Conservation (phyloP, 2,888 invertebrate species). For the Kuschelorhynchus macadamiae region DNA sequence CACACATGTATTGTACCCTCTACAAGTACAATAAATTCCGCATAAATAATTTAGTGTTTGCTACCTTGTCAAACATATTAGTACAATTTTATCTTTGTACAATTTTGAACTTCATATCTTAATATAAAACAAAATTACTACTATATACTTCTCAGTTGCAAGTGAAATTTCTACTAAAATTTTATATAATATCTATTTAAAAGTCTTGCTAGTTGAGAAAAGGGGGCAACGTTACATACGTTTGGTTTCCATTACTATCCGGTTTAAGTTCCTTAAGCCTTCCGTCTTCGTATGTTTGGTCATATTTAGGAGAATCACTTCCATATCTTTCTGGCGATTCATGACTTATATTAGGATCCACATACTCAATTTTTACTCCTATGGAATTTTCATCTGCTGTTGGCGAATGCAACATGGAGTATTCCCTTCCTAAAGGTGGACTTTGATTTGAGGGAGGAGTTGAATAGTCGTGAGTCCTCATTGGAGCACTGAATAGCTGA, state of each 20-base stretch:
- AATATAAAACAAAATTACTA: conserved; percentile 44
- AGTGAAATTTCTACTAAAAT: too few species aligned
- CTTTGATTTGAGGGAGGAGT: conserved; percentile 73
- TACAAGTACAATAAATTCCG: too few species aligned
- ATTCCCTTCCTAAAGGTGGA: conserved; percentile 76
- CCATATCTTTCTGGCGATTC: conserved; percentile 75
- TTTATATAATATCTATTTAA: conserved; percentile 37
- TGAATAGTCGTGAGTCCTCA: conserved; percentile 74
- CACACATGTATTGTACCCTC: too few species aligned
- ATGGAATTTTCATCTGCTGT: conserved; percentile 66
- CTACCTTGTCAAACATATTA: too few species aligned
- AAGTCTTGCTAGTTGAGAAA: conserved; percentile 76
- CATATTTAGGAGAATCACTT: conserved; percentile 75
- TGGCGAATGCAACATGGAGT: conserved; percentile 78
- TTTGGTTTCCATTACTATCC: conserved; percentile 69
- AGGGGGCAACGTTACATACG: conserved; percentile 81
- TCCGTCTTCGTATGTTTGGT: conserved; percentile 66
- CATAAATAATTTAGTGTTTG: too few species aligned
- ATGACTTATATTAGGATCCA: conserved; percentile 66
- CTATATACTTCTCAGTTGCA: too few species aligned
- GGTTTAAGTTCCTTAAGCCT: conserved; percentile 65
- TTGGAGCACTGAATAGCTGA: conserved; percentile 76
- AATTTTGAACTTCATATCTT: too few species aligned
- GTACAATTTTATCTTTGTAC: too few species aligned
- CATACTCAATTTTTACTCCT: conserved; percentile 68